Evolutionary conservation across 2,113 vertebrate genomes (phyloP).

Genomic region (Pelusios castaneus): DNA sequence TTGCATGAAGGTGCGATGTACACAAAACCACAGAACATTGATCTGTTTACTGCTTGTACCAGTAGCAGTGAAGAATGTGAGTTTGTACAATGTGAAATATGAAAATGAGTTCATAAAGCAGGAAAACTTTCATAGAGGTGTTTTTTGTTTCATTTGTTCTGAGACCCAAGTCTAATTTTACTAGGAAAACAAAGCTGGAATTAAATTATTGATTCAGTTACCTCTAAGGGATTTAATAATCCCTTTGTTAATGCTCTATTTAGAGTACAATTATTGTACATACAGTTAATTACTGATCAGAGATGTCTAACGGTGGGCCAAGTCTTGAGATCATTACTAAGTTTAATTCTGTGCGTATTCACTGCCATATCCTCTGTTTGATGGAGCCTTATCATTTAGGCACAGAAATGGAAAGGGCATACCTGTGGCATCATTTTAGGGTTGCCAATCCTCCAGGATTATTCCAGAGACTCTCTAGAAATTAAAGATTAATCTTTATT

Average conservation of each 20-base stretch:
- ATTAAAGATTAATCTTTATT: too few species aligned
- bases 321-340: neutral
- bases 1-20: neutral
- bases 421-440: neutral
- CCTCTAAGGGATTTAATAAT: conserved; percentile 19
- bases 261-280: conserved; percentile 41
- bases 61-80: neutral
- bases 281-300: conserved; percentile 43
- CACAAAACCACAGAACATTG: neutral
- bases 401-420: neutral
- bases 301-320: neutral
- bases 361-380: neutral
- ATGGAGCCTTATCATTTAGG: neutral
- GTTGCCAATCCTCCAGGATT: neutral
- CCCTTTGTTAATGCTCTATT: conserved; percentile 33
- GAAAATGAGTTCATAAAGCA: neutral
- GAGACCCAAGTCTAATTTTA: conserved; percentile 3
- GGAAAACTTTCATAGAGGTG: neutral
- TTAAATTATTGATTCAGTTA: neutral
- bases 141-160: neutral
- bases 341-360: neutral
- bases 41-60: neutral
- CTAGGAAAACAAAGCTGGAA: conserved; percentile 29
- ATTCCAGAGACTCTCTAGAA: too few species aligned
- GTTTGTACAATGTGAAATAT: too few species aligned